phyloP scores from a whole-genome alignment of 1,140 invertebrate species.

The Lineus longissimus region DNA sequence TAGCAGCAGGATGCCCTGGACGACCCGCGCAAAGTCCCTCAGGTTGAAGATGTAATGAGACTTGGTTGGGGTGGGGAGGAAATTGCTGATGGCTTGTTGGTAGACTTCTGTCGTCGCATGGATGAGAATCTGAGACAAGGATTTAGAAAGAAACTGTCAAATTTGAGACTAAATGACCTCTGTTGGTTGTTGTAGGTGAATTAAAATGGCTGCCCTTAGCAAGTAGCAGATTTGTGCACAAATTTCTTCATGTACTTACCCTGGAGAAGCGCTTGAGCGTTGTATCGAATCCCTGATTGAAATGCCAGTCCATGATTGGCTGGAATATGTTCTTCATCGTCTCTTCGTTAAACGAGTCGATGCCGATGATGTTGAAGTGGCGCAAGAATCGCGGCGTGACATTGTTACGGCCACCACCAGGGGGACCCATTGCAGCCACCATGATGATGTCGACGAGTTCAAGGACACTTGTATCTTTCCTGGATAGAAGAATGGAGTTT shows the following conservation, averaged over 20 bases:
- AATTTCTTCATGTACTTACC: conserved; percentile 38
- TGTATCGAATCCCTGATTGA: conserved; percentile 44
- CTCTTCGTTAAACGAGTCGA: conserved; percentile 53
- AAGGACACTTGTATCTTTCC: conserved; percentile 49
- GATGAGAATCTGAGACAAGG: conserved; percentile 42
- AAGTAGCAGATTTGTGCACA: too few relatives aligned
- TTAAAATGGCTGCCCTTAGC: neutral
- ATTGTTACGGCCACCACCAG: conserved; percentile 50
- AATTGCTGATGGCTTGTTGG: conserved; percentile 46
- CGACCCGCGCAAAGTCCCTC: conserved; percentile 54
- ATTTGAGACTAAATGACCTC: too few relatives aligned
- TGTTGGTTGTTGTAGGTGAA: neutral
- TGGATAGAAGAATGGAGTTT: conserved; percentile 20
- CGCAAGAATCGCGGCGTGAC: conserved; percentile 50
- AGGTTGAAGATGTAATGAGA: conserved; percentile 56
- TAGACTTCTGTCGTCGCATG: conserved; percentile 49
- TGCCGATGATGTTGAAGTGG: conserved; percentile 52
- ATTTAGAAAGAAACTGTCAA: too few relatives aligned
- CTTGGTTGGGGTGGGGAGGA: conserved; percentile 51
- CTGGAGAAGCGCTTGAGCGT: conserved; percentile 54
- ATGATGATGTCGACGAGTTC: conserved; percentile 48
- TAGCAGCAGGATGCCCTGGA: conserved; percentile 50
- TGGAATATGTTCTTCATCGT: conserved; percentile 54
- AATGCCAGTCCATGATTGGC: conserved; percentile 55
- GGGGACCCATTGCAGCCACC: conserved; percentile 51